A percentile compares a stretch with the other conserved stretches of the same genome.
Conservation (phyloP, 2,797 vertebrate species). For the Monodelphis domestica region DNA sequence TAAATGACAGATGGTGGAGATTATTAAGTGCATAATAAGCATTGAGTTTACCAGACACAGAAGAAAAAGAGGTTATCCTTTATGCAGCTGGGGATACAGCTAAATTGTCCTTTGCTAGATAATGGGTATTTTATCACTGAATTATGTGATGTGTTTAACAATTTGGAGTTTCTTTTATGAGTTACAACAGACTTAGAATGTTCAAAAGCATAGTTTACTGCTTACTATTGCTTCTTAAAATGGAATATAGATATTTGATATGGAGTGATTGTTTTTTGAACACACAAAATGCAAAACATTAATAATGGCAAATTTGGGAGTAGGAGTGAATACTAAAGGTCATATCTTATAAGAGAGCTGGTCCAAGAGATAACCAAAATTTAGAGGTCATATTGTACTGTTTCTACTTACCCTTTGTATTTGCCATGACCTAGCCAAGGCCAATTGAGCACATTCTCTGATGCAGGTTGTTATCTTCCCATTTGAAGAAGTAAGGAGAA, state of each 20-base stretch:
- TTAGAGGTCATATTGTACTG: background rate
- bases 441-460: background rate
- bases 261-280: background rate
- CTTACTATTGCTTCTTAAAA: constrained; percentile 26
- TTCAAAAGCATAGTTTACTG: constrained; percentile 36
- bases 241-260: constrained; percentile 42
- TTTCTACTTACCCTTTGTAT: background rate
- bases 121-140: constrained; percentile 24
- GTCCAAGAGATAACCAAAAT: background rate
- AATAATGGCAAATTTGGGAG: background rate
- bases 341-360: background rate
- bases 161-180: background rate
- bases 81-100: constrained; percentile 33
- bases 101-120: constrained; percentile 44
- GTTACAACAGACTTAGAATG: constrained; percentile 20
- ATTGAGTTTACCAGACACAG: constrained; percentile 36
- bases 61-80: constrained; percentile 34
- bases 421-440: background rate
- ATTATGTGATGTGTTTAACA: constrained; percentile 7
- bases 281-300: background rate
- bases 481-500: background rate
- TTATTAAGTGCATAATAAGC: constrained; percentile 42
- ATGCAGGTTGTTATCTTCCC: background rate
- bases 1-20: constrained; percentile 29
- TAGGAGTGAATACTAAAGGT: background rate